Conservation (phyloP, 2,797 vertebrate genomes). For the Mallotus villosus region DNA sequence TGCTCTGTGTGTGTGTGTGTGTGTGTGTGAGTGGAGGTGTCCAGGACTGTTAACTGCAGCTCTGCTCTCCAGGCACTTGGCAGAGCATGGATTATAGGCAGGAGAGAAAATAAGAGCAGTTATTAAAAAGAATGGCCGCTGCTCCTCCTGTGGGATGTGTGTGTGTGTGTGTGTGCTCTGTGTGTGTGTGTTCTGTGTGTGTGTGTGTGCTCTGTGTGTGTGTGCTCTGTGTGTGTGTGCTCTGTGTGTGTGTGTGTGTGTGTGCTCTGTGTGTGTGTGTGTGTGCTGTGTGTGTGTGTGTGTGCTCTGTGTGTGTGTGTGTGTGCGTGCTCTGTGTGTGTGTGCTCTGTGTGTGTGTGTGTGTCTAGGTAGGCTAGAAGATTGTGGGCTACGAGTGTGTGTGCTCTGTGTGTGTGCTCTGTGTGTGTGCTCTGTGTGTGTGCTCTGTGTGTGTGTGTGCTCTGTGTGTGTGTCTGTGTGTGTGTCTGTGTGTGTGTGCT, state of each 20-base stretch:
- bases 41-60: conserved; percentile 44
- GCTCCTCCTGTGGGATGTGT: conserved; percentile 58
- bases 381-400: conserved; percentile 46
- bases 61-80: conserved; percentile 61
- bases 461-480: too few species aligned
- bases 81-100: conserved; percentile 63
- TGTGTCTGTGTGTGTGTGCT: too few species aligned
- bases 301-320: background rate
- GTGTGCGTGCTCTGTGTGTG: background rate
- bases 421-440: conserved; percentile 14
- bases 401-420: conserved; percentile 30
- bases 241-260: conserved; percentile 30
- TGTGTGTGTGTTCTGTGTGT: conserved; percentile 10
- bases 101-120: conserved; percentile 67
- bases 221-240: conserved; percentile 17
- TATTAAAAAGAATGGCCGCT: conserved; percentile 69
- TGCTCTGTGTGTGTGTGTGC: conserved; percentile 27
- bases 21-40: conserved; percentile 23
- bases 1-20: too few species aligned
- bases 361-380: background rate
- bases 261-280: conserved; percentile 11
- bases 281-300: conserved; percentile 21
- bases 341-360: too few species aligned
- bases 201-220: conserved; percentile 17
- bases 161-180: conserved; percentile 6